A percentile compares a stretch with the other conserved stretches of the same genome.
Evolutionary conservation across 2,797 vertebrate genomes (phyloP).

Genomic region (Etheostoma nigrum): DNA sequence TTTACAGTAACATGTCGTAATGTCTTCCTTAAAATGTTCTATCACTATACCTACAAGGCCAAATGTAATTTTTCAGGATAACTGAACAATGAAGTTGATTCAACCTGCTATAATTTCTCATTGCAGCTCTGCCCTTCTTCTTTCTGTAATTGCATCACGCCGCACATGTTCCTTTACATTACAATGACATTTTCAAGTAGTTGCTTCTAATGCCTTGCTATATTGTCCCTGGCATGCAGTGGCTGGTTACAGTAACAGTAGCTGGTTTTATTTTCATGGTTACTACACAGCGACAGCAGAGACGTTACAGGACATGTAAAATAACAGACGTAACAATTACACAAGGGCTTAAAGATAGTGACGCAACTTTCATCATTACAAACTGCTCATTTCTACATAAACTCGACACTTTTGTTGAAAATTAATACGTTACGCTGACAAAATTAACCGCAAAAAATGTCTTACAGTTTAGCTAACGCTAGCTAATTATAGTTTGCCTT

Average conservation of each 20-base stretch:
- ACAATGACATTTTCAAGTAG: background rate
- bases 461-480: background rate
- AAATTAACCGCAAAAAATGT: background rate
- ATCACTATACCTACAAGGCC: background rate
- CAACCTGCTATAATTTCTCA: background rate
- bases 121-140: background rate
- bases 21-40: background rate
- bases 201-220: background rate
- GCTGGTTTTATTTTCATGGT: background rate
- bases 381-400: background rate
- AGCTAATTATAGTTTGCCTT: slow-evolving; percentile 12
- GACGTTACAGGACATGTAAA: background rate
- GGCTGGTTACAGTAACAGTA: background rate
- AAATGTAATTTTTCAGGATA: background rate
- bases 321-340: too few relatives aligned
- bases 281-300: background rate
- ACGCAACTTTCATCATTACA: background rate
- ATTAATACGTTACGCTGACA: background rate
- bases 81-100: background rate
- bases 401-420: background rate
- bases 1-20: background rate
- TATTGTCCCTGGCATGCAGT: background rate
- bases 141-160: background rate
- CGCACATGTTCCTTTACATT: background rate
- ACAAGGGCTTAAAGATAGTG: background rate